phyloP scores from a whole-genome alignment of 2,113 vertebrate species.

The Thinocorus orbignyianus region DNA sequence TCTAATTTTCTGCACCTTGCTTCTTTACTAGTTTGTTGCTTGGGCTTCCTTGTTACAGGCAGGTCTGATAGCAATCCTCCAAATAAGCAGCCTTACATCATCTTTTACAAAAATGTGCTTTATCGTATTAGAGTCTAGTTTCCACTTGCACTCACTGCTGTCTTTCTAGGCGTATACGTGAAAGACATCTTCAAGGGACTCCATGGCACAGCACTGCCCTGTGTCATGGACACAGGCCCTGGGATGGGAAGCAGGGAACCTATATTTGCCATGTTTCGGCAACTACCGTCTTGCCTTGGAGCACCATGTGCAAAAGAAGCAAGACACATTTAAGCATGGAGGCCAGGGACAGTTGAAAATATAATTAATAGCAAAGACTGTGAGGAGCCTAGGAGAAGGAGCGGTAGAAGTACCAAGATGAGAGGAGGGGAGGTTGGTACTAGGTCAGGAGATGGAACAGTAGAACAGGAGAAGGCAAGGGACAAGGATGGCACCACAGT shows the following conservation, averaged over 20 bases:
- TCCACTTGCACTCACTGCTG: background rate
- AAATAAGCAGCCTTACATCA: background rate
- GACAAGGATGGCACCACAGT: background rate
- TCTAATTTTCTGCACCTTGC: background rate
- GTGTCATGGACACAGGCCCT: background rate
- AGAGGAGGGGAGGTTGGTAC: background rate
- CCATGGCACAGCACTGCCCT: accelerated
- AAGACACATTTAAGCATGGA: background rate
- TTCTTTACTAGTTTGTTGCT: background rate
- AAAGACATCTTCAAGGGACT: background rate
- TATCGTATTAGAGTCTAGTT: background rate
- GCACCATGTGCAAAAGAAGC: background rate
- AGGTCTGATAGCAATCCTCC: background rate
- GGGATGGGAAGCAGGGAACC: background rate
- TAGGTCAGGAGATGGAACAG: background rate
- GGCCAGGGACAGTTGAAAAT: background rate
- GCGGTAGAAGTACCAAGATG: background rate
- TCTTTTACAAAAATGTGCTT: background rate
- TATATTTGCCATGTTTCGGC: background rate
- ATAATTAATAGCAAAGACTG: background rate
- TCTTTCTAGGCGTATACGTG: background rate
- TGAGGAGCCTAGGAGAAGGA: background rate
- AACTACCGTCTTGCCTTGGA: background rate
- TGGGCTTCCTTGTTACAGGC: background rate
- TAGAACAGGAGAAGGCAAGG: background rate